A percentile compares a stretch with the other conserved stretches of the same genome.
Evolutionary conservation across 2,113 vertebrate genomes (phyloP).

Genomic region (Lamprologus tigripictilis): DNA sequence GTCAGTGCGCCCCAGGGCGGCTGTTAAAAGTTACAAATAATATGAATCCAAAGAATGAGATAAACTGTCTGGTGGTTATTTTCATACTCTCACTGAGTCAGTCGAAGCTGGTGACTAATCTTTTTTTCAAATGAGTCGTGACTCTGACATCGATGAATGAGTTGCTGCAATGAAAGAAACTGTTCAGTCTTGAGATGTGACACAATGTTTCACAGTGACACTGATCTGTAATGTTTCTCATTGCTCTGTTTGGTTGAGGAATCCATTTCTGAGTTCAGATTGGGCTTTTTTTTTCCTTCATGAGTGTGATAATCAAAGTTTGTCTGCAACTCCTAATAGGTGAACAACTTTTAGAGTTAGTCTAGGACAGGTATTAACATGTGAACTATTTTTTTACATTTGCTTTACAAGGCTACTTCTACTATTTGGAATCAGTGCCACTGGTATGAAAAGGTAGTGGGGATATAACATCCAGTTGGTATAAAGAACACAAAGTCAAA

Average conservation of each 20-base stretch:
- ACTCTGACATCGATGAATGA: background rate
- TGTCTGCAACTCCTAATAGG: background rate
- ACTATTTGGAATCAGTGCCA: background rate
- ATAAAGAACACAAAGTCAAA: slow-evolving; percentile 25
- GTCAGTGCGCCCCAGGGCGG: fast-evolving
- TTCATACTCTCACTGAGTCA: background rate
- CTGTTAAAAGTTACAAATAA: background rate
- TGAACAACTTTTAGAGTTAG: background rate
- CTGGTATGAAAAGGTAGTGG: background rate
- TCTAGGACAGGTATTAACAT: background rate
- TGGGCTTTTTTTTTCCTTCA: background rate
- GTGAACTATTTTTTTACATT: background rate
- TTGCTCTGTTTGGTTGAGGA: background rate
- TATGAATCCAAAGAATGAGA: background rate
- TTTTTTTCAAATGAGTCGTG: background rate
- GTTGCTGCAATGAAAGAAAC: background rate
- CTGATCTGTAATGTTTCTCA: background rate
- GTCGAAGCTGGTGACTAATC: slow-evolving; percentile 3
- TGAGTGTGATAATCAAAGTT: background rate
- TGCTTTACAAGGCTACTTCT: background rate
- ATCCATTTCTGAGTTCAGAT: background rate
- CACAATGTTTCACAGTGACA: background rate
- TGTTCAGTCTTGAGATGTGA: background rate
- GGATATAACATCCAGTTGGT: background rate
- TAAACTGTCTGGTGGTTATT: background rate